These are phyloP conservation scores for Tursiops truncatus DNA, from an alignment of 2,113 vertebrate species.

Conservation along the genomic window DNA sequence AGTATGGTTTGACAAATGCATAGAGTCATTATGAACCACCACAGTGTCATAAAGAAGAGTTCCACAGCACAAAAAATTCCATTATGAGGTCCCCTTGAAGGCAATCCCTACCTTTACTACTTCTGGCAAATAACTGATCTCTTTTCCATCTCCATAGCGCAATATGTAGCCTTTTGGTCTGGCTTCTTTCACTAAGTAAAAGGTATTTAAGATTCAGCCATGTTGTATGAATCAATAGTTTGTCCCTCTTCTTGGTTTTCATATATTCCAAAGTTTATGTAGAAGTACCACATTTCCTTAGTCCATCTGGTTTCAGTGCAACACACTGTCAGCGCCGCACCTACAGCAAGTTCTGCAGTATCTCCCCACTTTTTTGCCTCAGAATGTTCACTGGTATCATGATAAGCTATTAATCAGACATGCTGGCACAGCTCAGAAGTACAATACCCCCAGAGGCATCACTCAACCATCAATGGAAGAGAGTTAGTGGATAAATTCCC, in stretches of 20 bases:
- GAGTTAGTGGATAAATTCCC: not conserved
- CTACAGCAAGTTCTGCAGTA: not conserved
- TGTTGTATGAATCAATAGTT: not conserved
- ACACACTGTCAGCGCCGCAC: fast-evolving
- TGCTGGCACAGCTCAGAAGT: not conserved
- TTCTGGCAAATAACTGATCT: not conserved
- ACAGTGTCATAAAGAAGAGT: not conserved
- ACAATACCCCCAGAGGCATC: not conserved
- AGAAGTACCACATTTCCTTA: not conserved
- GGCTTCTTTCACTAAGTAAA: not conserved
- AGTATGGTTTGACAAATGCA: not conserved
- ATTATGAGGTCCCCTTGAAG: not conserved
- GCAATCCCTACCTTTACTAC: not conserved
- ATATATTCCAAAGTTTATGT: not conserved
- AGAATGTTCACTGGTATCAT: not conserved
- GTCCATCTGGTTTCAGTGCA: not conserved
- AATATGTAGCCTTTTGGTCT: not conserved
- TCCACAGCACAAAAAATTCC: not conserved
- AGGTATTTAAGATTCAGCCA: not conserved
- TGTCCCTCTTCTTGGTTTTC: not conserved
- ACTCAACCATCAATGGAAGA: not conserved
- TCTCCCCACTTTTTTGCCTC: not conserved
- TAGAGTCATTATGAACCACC: not conserved
- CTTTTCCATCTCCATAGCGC: not conserved
- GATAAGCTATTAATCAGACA: not conserved